Base-by-base conservation (phyloP, 2,888 invertebrate genomes). In the Dicyrtomina minuta region DNA sequence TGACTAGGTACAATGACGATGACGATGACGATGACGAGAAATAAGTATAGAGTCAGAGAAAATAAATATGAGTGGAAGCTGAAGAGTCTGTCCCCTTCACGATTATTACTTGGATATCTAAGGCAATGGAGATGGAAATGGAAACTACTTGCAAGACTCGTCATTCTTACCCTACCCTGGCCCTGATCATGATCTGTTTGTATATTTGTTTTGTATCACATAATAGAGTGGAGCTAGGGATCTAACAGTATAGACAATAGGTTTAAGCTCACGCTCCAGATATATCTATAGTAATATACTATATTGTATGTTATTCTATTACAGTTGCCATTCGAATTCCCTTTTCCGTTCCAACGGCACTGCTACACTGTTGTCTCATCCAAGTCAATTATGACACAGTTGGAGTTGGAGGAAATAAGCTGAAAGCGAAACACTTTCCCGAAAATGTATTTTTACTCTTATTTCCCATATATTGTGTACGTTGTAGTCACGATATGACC, bases 401-500 rank as follows among this genome's bases (percentile, higher is more conserved):
- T 43, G 70, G 70, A 65, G 66, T 70, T 43, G 70, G 70, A 70
- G 70, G 70, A 70, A 70, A 66, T 44, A 65, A 60, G 53, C 53
- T 66, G 60, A 66, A 66, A 65, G 39, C 60, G 70, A 70, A 69
- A 70, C 66, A 66, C 70, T 70, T 70, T 70, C 66, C 59, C 70
- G 41, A 60, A 69, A 65, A 65, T 56, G 26, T 43, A 55, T 53
- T 64, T n/a, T 46, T 56, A 58, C 64, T 69, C 62, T 58, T 33
- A 24, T 64, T 64, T 22, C 56, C 49, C 58, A 60, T 44, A 26
- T 58, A 46, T 13, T 43, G 10, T 43, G 43, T 46, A 46, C 46
- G 4, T 17, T 4, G 6, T 46, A 46, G n/a, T 17, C 13, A 46
- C 46, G 17, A 5, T n/a, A n/a, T n/a, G n/a, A n/a, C n/a, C n/a